These are phyloP conservation scores for Chaenocephalus aceratus DNA, from an alignment of 2,113 vertebrate genomes.

Conservation along the genomic window DNA sequence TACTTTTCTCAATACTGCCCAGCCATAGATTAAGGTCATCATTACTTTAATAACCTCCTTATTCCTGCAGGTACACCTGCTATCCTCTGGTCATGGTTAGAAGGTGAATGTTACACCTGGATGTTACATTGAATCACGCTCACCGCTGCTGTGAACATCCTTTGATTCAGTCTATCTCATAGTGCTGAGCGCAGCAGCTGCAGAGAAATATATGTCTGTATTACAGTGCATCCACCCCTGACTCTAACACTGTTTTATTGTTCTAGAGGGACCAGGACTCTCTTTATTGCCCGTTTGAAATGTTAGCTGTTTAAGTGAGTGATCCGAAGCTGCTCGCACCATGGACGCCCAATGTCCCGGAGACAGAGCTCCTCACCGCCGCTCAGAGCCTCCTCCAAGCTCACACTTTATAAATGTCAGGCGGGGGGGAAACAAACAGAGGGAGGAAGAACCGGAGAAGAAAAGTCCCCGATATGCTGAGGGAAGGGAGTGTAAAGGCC, in stretches of 20 bases:
- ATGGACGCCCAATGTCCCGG: conserved; percentile 62
- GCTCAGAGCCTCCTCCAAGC: conserved; percentile 40
- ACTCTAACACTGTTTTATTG: conserved; percentile 74
- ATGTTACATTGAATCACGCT: conserved; percentile 19
- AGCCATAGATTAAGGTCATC: background rate
- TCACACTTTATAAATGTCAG: conserved; percentile 60
- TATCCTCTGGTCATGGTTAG: background rate
- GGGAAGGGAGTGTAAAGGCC: background rate
- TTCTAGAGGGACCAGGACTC: conserved; percentile 65
- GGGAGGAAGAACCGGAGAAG: background rate
- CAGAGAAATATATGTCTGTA: conserved; percentile 70
- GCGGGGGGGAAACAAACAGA: conserved; percentile 47
- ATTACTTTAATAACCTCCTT: conserved; percentile 17
- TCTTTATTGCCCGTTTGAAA: conserved; percentile 73
- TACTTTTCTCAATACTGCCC: no score
- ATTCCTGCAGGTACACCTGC: background rate
- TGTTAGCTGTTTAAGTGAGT: conserved; percentile 74
- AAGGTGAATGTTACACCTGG: conserved; percentile 36
- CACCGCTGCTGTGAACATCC: conserved; percentile 33
- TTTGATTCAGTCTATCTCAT: conserved; percentile 51
- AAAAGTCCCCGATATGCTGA: conserved; percentile 5
- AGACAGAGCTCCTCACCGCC: conserved; percentile 41
- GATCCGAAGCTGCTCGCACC: conserved; percentile 61
- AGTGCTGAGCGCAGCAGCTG: conserved; percentile 70
- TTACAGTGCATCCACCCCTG: conserved; percentile 70